Evolutionary conservation across 2,888 invertebrate species (phyloP).

Genomic region (Ephialtes manifestator): DNA sequence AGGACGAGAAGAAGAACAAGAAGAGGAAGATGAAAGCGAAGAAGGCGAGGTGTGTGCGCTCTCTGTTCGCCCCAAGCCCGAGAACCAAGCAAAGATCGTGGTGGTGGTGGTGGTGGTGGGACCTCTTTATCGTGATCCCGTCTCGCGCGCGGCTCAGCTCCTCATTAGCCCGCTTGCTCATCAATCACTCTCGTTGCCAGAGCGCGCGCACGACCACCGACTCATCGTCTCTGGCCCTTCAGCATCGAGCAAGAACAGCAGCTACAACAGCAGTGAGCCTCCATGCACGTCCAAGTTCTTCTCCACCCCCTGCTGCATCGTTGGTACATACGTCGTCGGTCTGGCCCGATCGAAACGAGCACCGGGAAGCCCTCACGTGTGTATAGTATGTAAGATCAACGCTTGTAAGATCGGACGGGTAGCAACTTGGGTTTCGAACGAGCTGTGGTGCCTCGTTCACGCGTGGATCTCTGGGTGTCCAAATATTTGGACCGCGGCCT

Average conservation of each 20-base stretch:
- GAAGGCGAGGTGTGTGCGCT: conserved; percentile 32
- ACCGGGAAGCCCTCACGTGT: conserved; percentile 21
- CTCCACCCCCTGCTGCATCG: conserved; percentile 24
- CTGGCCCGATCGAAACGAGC: conserved; percentile 46
- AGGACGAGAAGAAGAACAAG: not conserved
- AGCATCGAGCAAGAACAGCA: conserved; percentile 33
- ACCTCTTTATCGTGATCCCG: conserved; percentile 85
- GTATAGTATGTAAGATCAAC: conserved; percentile 48
- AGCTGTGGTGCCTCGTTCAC: conserved; percentile 50
- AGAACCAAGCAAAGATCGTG: conserved; percentile 27
- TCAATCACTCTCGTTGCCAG: conserved; percentile 82
- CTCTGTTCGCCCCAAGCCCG: conserved; percentile 9
- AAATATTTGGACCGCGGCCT: conserved; percentile 82
- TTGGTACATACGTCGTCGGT: conserved; percentile 63
- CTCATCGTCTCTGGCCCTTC: conserved; percentile 77
- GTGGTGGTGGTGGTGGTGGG: conserved; percentile 77
- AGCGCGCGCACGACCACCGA: conserved; percentile 82
- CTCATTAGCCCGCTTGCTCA: conserved; percentile 85
- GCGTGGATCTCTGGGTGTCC: conserved; percentile 77
- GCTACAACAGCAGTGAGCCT: conserved; percentile 34
- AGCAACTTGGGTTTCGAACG: conserved; percentile 26
- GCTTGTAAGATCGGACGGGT: conserved; percentile 52
- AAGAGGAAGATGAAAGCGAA: not conserved
- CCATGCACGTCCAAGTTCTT: conserved; percentile 22
- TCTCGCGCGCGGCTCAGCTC: conserved; percentile 84